Percentiles rank a stretch among this genome's conserved stretches.
Conservation (phyloP, 2,888 invertebrate genomes). For the Acholoe squamosa region DNA sequence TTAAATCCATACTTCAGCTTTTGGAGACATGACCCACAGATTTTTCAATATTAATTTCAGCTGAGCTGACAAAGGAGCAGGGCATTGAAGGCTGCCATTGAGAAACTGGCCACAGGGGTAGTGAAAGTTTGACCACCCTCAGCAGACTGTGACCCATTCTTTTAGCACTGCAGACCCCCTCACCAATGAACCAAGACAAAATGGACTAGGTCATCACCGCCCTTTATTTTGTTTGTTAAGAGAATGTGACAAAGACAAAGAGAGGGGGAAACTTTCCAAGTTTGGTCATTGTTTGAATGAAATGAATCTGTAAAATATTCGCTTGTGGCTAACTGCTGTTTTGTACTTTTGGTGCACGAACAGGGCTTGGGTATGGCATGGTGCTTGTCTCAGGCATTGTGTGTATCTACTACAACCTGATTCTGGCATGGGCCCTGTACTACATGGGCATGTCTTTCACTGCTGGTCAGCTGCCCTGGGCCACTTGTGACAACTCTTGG, state of each 20-base stretch:
- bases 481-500: slow-evolving; percentile 81
- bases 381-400: slow-evolving; percentile 81
- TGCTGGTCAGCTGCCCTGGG: slow-evolving; percentile 79
- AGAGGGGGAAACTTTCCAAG: not conserved
- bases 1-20: too few species aligned
- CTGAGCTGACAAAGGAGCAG: too few species aligned
- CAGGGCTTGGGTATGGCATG: slow-evolving; percentile 83
- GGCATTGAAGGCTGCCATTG: too few species aligned
- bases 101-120: too few species aligned
- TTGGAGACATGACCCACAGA: too few species aligned
- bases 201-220: slow-evolving; percentile 57
- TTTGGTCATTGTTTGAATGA: not conserved
- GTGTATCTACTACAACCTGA: slow-evolving; percentile 83
- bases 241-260: not conserved
- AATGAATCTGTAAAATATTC: not conserved
- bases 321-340: slow-evolving; percentile 5
- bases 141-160: slow-evolving; percentile 55
- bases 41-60: too few species aligned
- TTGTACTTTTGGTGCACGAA: not conserved
- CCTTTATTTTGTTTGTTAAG: slow-evolving; percentile 20
- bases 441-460: slow-evolving; percentile 82
- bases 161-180: slow-evolving; percentile 60
- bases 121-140: slow-evolving; percentile 6
- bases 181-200: slow-evolving; percentile 48
- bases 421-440: slow-evolving; percentile 83